Conservation (phyloP, 1,140 invertebrate genomes). For the Panagrolaimus sp. region DNA sequence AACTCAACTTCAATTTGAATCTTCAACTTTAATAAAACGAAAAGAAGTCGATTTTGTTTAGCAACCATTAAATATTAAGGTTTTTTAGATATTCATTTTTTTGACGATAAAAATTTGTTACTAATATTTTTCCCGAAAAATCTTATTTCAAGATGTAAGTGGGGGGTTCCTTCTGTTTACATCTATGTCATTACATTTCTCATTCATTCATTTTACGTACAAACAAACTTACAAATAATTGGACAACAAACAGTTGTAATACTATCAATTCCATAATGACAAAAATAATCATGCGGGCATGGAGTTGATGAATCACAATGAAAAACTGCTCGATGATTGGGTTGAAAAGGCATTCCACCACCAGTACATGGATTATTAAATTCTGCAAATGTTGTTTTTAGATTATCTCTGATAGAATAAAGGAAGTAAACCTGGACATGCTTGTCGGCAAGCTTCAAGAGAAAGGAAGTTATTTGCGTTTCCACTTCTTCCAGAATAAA, state of each 20-base stretch:
- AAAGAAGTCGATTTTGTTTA: no score
- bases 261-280: slow-evolving; percentile 34
- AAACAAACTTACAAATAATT: slow-evolving; percentile 26
- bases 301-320: not conserved
- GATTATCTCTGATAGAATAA: not conserved
- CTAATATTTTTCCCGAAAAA: no score
- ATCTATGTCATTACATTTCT: no score
- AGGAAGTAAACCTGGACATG: not conserved
- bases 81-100: no score
- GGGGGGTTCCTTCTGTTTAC: no score
- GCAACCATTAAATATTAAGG: no score
- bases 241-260: slow-evolving; percentile 39
- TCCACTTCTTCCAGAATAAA: not conserved
- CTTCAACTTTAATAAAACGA: no score
- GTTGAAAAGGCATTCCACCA: no score
- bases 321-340: not conserved
- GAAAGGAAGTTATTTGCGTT: slow-evolving; percentile 14
- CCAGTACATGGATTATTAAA: not conserved
- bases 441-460: not conserved
- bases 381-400: not conserved
- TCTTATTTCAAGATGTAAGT: no score
- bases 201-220: no score
- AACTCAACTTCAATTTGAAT: no score
- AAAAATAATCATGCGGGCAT: slow-evolving; percentile 36
- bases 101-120: no score